Percentiles rank a stretch among this genome's conserved stretches.
Conservation (phyloP, 2,888 invertebrate genomes). For the Cephus nigrinus region DNA sequence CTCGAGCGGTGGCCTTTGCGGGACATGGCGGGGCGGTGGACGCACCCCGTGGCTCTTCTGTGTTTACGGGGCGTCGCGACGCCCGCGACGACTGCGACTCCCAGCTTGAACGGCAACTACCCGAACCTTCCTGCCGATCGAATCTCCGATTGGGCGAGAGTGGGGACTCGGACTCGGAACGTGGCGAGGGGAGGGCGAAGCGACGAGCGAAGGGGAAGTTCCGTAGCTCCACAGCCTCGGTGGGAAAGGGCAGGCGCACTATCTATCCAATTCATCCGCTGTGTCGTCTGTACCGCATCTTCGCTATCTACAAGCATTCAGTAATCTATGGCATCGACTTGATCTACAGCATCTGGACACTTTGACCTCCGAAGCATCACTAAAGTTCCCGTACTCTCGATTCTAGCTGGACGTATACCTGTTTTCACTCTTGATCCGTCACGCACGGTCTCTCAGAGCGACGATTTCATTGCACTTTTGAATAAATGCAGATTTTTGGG, state of each 20-base stretch:
- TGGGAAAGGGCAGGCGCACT: not conserved
- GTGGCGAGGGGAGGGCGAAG: not conserved
- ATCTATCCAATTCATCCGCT: not conserved
- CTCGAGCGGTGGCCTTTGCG: not conserved
- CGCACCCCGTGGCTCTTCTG: conserved; percentile 20
- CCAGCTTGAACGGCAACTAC: conserved; percentile 32
- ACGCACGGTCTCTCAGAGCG: no score
- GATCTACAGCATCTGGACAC: no score
- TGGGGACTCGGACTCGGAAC: conserved; percentile 20
- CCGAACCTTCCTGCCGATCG: conserved; percentile 41
- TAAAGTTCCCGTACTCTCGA: no score
- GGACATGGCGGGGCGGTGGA: not conserved
- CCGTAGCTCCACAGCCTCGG: not conserved
- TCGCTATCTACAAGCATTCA: not conserved
- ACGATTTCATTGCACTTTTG: no score
- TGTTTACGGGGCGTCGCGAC: conserved; percentile 51
- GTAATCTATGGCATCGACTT: not conserved
- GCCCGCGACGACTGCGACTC: conserved; percentile 43
- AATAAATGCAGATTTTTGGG: no score
- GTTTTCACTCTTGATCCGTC: no score
- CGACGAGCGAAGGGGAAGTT: not conserved
- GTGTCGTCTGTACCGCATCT: not conserved
- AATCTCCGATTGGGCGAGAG: conserved; percentile 56
- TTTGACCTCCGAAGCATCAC: no score
- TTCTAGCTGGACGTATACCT: no score